These are phyloP conservation scores for Saccopteryx bilineata DNA, from an alignment of 2,113 vertebrate species.

Conservation along the genomic window DNA sequence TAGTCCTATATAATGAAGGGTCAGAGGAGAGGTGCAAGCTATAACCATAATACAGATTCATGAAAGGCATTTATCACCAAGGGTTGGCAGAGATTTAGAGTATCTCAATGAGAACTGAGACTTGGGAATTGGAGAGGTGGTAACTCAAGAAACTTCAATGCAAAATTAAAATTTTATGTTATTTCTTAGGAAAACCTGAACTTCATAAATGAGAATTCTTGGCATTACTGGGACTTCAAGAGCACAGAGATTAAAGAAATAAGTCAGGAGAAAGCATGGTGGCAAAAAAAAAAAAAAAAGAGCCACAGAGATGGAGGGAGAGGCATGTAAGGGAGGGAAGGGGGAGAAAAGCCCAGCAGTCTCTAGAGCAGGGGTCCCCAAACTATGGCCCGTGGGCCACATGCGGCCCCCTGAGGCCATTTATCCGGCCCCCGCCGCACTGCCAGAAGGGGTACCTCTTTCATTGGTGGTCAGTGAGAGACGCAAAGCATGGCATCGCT, in stretches of 20 bases:
- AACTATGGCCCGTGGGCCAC: too few relatives aligned
- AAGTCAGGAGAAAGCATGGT: neutral
- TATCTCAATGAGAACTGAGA: neutral
- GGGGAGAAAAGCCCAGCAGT: neutral
- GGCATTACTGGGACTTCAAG: neutral
- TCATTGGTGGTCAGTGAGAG: too few relatives aligned
- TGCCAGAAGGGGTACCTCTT: too few relatives aligned
- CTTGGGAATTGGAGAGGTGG: neutral
- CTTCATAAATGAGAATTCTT: conserved; percentile 42
- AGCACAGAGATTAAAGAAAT: conserved; percentile 32
- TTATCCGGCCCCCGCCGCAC: too few relatives aligned
- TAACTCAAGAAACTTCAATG: conserved; percentile 19
- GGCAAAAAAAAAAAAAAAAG: neutral
- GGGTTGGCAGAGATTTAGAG: neutral
- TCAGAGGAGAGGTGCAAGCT: neutral
- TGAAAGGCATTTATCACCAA: neutral
- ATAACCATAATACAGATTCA: neutral
- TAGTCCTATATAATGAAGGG: neutral
- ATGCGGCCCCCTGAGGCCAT: too few relatives aligned
- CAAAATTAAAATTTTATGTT: conserved; percentile 47
- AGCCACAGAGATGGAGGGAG: neutral
- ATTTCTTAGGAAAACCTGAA: conserved; percentile 55
- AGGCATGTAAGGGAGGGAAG: neutral
- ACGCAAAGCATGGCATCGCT: too few relatives aligned
- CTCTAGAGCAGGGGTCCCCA: neutral